Base-by-base conservation (phyloP, 2,888 invertebrate genomes). In the Capitulum mitella region DNA sequence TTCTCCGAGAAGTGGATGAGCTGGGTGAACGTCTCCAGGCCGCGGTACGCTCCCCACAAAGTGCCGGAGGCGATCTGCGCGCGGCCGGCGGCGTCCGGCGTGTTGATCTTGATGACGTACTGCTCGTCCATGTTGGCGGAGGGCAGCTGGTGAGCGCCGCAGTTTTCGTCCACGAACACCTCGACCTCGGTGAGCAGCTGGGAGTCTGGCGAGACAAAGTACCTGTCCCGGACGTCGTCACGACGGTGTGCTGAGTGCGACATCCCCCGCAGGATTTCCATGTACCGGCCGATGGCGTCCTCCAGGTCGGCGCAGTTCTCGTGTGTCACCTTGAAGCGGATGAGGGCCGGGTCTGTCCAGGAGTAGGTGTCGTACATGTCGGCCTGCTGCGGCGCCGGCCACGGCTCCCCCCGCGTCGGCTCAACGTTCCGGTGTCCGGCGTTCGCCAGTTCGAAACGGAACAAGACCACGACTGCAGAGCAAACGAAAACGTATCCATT, bases 1-100 rank as follows among this genome's bases (percentile, higher is more conserved):
- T 80, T 84, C 0, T 92, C 92, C 70, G 88, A 87, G 26, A 85
- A 82, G 82, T 88, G 87, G 46, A 93, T 86, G 26, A 95, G 86
- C 83, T 97, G 97, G 5, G 92, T 90, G 85, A 95, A 93, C 0
- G 94, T 92, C 86, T 97, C 96, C 82, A 97, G 86, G 0, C 94
- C 97, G 83, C 94, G 88, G 64, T 97, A 85, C 78, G 92, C 88
- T 54, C 96, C 96, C 96, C 96, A 97, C 82, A 94, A 87, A 3
- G 90, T 89, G 32, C 85, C 83, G 70, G 87, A 84, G 34, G 83
- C 81, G 34, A 88, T 81, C 34, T 82, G 51, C 3, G 84, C 85
- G 79, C 82, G 80, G 3, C 82, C 83, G 19, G 83, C 83, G n/a
- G 81, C 79, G 79, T 84, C 84, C 22, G 83, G 83, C 0, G 83